These are phyloP conservation scores for Anolis sagrei DNA, from an alignment of 2,113 vertebrate genomes.

Conservation along the genomic window DNA sequence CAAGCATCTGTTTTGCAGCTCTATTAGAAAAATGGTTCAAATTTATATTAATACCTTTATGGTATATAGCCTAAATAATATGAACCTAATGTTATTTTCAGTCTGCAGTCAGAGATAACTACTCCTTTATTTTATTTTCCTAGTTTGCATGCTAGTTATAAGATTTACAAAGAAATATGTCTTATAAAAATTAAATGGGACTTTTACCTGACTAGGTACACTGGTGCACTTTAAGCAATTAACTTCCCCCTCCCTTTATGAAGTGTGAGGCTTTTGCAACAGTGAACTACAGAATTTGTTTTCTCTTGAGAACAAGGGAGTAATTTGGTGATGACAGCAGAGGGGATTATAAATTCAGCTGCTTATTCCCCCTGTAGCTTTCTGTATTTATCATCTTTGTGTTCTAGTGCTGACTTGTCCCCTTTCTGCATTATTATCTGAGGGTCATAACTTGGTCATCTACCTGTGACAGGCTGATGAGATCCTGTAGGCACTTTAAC, in stretches of 20 bases:
- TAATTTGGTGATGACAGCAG: neutral
- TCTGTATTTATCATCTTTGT: neutral
- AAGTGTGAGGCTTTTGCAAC: neutral
- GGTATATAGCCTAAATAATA: neutral
- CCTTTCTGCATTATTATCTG: neutral
- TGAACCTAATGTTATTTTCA: neutral
- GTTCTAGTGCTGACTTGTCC: neutral
- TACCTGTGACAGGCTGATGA: neutral
- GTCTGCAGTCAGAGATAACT: neutral
- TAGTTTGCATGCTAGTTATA: neutral
- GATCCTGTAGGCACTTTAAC: neutral
- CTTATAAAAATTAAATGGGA: neutral
- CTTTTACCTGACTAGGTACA: neutral
- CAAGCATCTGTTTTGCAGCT: neutral
- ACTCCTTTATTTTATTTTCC: neutral
- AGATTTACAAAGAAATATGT: neutral
- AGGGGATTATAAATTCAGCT: slow-evolving; percentile 1
- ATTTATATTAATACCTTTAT: neutral
- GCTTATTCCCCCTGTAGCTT: neutral
- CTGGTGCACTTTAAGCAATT: neutral
- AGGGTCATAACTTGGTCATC: neutral
- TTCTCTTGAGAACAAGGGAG: neutral
- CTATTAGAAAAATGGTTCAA: neutral
- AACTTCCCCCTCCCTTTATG: neutral
- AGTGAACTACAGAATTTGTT: neutral